Conservation (phyloP, 2,888 invertebrate genomes). For the Buathra laborator region DNA sequence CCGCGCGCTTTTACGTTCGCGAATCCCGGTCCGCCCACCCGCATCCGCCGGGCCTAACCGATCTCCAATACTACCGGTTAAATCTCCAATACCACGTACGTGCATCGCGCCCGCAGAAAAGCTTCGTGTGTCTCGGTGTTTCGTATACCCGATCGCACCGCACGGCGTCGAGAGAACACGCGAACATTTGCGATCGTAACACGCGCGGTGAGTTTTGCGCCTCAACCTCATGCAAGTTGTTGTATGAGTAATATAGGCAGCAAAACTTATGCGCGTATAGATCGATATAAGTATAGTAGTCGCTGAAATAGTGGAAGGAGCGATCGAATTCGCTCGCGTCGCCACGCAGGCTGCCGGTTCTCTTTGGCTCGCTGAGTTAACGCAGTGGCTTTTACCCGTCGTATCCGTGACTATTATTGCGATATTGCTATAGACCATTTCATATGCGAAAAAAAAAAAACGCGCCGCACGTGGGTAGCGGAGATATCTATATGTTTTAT, state of each 20-base stretch:
- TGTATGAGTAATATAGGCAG: neutral
- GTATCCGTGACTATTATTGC: conserved; percentile 59
- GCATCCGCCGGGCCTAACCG: conserved; percentile 76
- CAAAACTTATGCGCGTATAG: neutral
- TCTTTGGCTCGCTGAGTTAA: conserved; percentile 38
- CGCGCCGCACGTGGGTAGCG: neutral
- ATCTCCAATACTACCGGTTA: conserved; percentile 36
- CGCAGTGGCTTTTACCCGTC: conserved; percentile 21
- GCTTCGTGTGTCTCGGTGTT: conserved; percentile 22
- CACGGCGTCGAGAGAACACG: conserved; percentile 18
- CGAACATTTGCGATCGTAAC: conserved; percentile 30
- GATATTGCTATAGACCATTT: conserved; percentile 40
- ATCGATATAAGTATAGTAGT: conserved; percentile 8
- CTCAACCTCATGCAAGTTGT: neutral
- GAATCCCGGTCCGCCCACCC: conserved; percentile 82
- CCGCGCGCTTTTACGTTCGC: conserved; percentile 62
- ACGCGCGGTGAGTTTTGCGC: conserved; percentile 1
- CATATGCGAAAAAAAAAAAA: neutral
- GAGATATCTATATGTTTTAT: conserved; percentile 22
- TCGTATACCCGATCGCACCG: neutral
- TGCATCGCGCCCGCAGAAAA: conserved; percentile 37
- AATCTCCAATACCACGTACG: conserved; percentile 2
- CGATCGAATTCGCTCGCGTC: conserved; percentile 58
- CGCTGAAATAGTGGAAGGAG: conserved; percentile 40
- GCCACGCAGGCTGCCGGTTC: conserved; percentile 64